Conservation (phyloP, 2,113 vertebrate species). For the Tachuris rubrigastra region DNA sequence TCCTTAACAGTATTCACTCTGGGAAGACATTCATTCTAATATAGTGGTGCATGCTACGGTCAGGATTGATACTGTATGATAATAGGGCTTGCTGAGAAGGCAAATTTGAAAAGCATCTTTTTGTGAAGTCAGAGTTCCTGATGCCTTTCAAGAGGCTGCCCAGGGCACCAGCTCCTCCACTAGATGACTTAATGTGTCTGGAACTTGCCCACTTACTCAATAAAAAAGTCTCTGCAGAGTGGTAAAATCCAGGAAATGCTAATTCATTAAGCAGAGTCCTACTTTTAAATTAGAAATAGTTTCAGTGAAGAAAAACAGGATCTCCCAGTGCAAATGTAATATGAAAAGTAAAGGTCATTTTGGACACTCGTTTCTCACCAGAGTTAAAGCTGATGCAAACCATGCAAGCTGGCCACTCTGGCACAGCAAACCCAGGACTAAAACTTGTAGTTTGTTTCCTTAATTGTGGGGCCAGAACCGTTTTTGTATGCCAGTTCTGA, state of each 20-base stretch:
- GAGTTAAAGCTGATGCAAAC: not conserved
- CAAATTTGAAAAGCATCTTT: not conserved
- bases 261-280: not conserved
- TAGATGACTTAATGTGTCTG: not conserved
- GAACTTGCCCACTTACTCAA: not conserved
- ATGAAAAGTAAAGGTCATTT: not conserved
- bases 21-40: not conserved
- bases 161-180: not conserved
- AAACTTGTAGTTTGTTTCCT: not conserved
- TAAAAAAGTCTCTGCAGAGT: not conserved
- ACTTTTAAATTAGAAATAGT: not conserved
- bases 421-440: not conserved
- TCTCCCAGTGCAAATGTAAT: not conserved
- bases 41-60: not conserved
- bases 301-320: not conserved
- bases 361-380: not conserved
- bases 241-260: conserved; percentile 8
- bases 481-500: not conserved
- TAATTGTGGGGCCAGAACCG: not conserved
- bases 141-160: not conserved
- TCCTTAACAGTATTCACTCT: not conserved
- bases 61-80: not conserved
- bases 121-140: not conserved
- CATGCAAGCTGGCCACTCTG: not conserved
- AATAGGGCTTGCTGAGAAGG: not conserved